Percentiles rank a stretch among this genome's conserved stretches.
These are phyloP conservation scores for Sphaeridia pumilis DNA, from an alignment of 2,888 invertebrate genomes.

Conservation along the genomic window DNA sequence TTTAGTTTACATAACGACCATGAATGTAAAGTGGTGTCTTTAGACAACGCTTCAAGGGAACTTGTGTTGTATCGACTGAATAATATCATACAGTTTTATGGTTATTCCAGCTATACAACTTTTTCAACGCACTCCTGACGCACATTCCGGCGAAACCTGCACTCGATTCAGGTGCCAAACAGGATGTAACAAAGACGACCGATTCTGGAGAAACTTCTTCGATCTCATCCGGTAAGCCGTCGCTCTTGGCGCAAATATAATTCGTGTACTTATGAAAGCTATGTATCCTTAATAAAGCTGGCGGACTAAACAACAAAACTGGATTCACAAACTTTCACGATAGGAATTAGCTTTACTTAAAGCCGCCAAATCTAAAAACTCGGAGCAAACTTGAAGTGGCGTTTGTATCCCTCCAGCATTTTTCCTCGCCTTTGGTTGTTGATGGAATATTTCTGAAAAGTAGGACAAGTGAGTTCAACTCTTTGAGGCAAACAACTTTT, in stretches of 20 bases:
- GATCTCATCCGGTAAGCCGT: slow-evolving; percentile 28
- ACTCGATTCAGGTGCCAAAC: slow-evolving; percentile 17
- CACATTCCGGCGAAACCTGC: slow-evolving; percentile 54
- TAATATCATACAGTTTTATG: background rate
- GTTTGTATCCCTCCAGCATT: too few species aligned
- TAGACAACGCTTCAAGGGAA: too few species aligned
- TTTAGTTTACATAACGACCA: too few species aligned
- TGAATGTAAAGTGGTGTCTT: too few species aligned
- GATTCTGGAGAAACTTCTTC: slow-evolving; percentile 30
- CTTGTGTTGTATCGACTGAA: background rate
- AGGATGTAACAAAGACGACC: slow-evolving; percentile 23
- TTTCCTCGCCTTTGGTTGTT: too few species aligned
- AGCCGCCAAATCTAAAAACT: too few species aligned
- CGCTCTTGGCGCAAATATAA: too few species aligned
- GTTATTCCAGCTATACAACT: slow-evolving; percentile 69
- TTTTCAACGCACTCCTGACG: slow-evolving; percentile 79
- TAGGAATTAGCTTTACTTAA: too few species aligned
- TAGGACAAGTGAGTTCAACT: too few species aligned
- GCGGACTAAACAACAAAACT: background rate
- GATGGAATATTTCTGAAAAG: too few species aligned
- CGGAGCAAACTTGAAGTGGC: too few species aligned
- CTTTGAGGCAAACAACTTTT: too few species aligned
- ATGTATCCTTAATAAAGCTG: background rate
- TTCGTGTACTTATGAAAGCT: background rate
- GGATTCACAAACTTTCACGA: background rate